Conservation (phyloP, 2,113 vertebrate genomes). For the Proteles cristata region DNA sequence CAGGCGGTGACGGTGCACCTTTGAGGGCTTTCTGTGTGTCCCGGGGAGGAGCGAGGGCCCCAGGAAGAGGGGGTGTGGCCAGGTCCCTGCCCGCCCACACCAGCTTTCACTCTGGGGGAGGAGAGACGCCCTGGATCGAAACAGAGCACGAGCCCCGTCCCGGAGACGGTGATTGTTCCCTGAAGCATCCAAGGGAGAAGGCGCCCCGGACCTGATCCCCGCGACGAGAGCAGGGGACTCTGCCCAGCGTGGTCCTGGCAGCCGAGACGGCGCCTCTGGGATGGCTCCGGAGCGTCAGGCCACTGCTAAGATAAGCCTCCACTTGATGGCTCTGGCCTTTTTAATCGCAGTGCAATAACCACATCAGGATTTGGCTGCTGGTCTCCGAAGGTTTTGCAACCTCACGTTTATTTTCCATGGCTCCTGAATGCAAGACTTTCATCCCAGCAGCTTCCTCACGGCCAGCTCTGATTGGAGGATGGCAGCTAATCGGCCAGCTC, state of each 20-base stretch:
- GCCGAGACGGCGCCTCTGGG: accelerated
- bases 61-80: not conserved
- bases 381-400: not conserved
- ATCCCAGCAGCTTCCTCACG: not conserved
- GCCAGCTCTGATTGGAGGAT: not conserved
- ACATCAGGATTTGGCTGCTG: not conserved
- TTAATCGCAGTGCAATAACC: not conserved
- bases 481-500: no score
- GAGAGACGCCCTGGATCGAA: not conserved
- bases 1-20: not conserved
- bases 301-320: not conserved
- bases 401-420: accelerated
- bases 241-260: accelerated
- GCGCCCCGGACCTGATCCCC: accelerated
- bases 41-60: not conserved
- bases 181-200: not conserved
- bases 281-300: accelerated
- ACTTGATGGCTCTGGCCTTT: not conserved
- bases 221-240: no score
- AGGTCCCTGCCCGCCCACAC: not conserved
- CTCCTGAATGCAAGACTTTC: accelerated
- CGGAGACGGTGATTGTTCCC: not conserved
- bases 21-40: not conserved
- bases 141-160: accelerated
- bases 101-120: not conserved